Evolutionary conservation across 2,888 invertebrate genomes (phyloP).

Genomic region (Griposia aprilina): DNA sequence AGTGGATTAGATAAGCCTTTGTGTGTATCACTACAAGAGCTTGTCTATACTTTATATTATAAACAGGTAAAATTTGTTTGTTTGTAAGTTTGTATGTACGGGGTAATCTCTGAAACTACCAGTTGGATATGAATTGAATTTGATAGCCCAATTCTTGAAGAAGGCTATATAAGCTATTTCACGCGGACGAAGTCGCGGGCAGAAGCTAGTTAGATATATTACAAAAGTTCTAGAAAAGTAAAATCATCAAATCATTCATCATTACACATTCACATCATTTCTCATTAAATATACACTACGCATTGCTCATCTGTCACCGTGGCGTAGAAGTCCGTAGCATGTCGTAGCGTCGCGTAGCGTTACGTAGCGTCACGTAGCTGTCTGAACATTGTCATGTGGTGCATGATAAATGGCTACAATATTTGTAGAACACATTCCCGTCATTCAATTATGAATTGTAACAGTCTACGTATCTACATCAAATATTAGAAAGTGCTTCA

Average conservation of each 20-base stretch:
- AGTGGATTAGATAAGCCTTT: not conserved
- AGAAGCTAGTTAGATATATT: not conserved
- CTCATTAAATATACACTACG: too few relatives aligned
- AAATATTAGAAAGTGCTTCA: conserved; percentile 17
- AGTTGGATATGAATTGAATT: too few relatives aligned
- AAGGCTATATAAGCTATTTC: too few relatives aligned
- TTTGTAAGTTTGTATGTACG: too few relatives aligned
- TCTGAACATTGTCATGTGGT: not conserved
- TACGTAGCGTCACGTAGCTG: not conserved
- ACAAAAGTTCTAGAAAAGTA: not conserved
- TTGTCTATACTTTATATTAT: not conserved
- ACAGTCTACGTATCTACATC: not conserved
- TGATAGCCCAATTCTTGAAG: too few relatives aligned
- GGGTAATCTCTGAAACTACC: too few relatives aligned
- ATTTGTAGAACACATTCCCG: not conserved
- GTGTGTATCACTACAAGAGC: not conserved
- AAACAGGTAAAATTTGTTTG: too few relatives aligned
- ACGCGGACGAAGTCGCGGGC: too few relatives aligned
- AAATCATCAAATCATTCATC: too few relatives aligned
- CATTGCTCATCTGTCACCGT: not conserved
- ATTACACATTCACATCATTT: too few relatives aligned
- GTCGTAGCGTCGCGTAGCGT: conserved; percentile 39
- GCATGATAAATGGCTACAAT: conserved; percentile 2
- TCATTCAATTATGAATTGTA: not conserved
- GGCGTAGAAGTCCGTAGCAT: conserved; percentile 26